Evolutionary conservation across 2,888 invertebrate species (phyloP).

Genomic region (Philaethria dido): DNA sequence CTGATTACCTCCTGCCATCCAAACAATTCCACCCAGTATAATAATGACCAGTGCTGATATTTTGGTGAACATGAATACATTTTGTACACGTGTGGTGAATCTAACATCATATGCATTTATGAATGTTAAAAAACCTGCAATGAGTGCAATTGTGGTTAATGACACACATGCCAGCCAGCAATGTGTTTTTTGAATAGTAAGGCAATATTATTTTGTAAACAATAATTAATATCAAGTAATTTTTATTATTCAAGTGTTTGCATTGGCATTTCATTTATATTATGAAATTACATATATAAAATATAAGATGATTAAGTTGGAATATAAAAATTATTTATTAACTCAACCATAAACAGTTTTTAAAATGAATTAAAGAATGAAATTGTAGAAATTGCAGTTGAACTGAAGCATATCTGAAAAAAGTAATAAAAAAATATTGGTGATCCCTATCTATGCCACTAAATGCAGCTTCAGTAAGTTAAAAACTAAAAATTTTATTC

Average conservation of each 20-base stretch:
- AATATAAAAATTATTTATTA: too few species aligned
- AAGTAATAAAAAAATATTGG: not conserved
- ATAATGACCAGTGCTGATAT: slow-evolving; percentile 92
- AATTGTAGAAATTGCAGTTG: too few species aligned
- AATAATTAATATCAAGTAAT: too few species aligned
- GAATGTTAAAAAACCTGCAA: slow-evolving; percentile 92
- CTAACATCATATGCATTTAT: slow-evolving; percentile 95
- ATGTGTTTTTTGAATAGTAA: not conserved
- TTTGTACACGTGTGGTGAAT: slow-evolving; percentile 94
- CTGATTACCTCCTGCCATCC: slow-evolving; percentile 86
- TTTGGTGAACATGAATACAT: slow-evolving; percentile 96
- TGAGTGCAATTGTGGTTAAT: slow-evolving; percentile 13
- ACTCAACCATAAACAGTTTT: too few species aligned
- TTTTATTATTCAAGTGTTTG: too few species aligned
- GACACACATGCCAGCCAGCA: not conserved
- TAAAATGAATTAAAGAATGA: too few species aligned
- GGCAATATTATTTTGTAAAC: not conserved
- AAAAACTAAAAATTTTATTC: not conserved
- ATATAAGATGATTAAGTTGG: too few species aligned
- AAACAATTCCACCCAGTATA: slow-evolving; percentile 90
- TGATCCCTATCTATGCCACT: not conserved
- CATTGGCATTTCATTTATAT: too few species aligned
- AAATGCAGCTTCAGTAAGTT: not conserved
- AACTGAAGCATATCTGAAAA: not conserved
- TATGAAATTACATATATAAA: too few species aligned